phyloP scores from a whole-genome alignment of 1,140 invertebrate genomes.

The Drosophila prosaltans region DNA sequence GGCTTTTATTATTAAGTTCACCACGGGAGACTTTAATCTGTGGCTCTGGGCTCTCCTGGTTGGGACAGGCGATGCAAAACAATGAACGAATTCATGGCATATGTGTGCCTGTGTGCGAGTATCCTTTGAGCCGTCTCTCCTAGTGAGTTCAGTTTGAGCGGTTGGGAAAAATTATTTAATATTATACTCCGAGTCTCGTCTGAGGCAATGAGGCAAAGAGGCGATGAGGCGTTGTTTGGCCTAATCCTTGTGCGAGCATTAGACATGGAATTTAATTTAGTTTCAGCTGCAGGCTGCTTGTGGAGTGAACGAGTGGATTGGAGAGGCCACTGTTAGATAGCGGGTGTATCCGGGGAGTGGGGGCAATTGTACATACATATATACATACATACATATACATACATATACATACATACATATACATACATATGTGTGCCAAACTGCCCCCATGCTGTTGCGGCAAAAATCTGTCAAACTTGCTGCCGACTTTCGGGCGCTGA shows the following conservation, averaged over 20 bases:
- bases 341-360: constrained; percentile 1
- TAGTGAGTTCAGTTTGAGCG: constrained; percentile 25
- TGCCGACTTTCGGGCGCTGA: constrained; percentile 63
- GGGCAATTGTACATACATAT: background rate
- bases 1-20: constrained; percentile 80
- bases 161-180: constrained; percentile 77
- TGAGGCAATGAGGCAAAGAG: constrained; percentile 58
- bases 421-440: constrained; percentile 65
- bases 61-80: constrained; percentile 70
- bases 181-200: constrained; percentile 59
- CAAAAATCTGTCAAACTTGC: constrained; percentile 66
- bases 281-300: constrained; percentile 28
- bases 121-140: constrained; percentile 25
- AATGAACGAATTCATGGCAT: constrained; percentile 80
- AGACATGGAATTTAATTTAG: constrained; percentile 82
- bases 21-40: constrained; percentile 81
- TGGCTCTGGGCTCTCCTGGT: constrained; percentile 44
- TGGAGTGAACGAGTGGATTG: constrained; percentile 23
- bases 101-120: constrained; percentile 49
- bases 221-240: constrained; percentile 71
- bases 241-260: constrained; percentile 77
- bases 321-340: constrained; percentile 12
- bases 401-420: background rate
- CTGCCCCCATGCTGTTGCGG: constrained; percentile 58
- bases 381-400: too few relatives aligned